Evolutionary conservation across 1,140 invertebrate species (phyloP), one percentile per base, ranked within the genome.

Genomic region (Heliconius eleuchia): DNA sequence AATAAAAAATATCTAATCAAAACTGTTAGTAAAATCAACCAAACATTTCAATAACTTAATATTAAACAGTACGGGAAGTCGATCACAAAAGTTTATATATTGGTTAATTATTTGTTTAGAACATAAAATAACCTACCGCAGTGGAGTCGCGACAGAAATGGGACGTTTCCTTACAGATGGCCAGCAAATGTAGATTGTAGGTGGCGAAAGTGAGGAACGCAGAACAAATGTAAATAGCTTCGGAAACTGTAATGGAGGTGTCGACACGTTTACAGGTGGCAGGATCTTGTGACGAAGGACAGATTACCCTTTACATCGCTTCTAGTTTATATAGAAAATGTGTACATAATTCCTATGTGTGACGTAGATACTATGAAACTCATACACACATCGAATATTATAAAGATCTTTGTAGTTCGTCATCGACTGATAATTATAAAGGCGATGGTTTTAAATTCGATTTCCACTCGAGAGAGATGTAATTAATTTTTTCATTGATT

Each of bases 251-350:
- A 91, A 93, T 85, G 86, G 74, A 34, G 76, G 85, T 79, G 91
- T 74, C 79, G 87, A 93, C 91, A 88, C 80, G 89, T 92, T 93
- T 93, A 93, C 86, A 84, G 84, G 83, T 86, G 83, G 81, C 77
- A 72, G 77, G 84, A 82, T 77, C 60, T 81, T 77, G 83, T 84
- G 84, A 30, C 77, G 77, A 78, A 27, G 23, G 76, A 72, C 34
- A 55, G 37, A 72, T 72, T 42, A 72, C 71, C 37, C 71, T 37
- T 42, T 18, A 72, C 34, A 83, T 23, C 30, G 27, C 4, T 27
- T 11, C 8, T 60, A 27, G 60, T 16, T 66, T 66, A 30, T 66
- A 66, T 30, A 57, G 7, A 57, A 57, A n/a, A 23, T 23, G 3
- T 57, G 8, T 11, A 57, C n/a, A 19, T 57, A 57, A 19, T 37